Evolutionary conservation across 2,888 invertebrate genomes (phyloP).

Genomic region (Andrena marginata): DNA sequence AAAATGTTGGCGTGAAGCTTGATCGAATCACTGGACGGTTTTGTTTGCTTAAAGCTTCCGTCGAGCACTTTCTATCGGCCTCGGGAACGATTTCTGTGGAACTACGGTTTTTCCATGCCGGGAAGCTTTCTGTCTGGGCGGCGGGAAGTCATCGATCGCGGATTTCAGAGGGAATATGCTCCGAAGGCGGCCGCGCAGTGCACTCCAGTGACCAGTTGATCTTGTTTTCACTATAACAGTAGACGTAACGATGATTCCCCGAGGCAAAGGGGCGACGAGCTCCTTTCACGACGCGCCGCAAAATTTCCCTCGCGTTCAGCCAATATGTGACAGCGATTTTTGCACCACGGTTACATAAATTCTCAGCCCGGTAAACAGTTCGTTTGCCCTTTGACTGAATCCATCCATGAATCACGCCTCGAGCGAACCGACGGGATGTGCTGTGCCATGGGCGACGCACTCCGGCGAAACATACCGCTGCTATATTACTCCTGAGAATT

Average conservation of each 20-base stretch:
- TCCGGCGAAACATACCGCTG: slow-evolving; percentile 28
- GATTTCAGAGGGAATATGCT: no score
- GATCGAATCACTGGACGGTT: not conserved
- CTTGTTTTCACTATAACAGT: no score
- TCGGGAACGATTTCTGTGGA: not conserved
- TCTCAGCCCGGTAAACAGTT: slow-evolving; percentile 51
- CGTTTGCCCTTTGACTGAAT: slow-evolving; percentile 51
- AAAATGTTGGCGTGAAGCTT: slow-evolving; percentile 6
- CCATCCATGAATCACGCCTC: slow-evolving; percentile 40
- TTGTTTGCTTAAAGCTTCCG: not conserved
- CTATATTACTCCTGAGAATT: slow-evolving; percentile 43
- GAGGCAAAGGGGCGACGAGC: not conserved
- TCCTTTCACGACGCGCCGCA: not conserved
- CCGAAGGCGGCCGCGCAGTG: no score
- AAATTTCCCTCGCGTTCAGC: not conserved
- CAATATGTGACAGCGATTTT: not conserved
- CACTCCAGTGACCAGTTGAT: no score
- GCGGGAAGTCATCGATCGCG: no score
- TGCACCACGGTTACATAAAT: slow-evolving; percentile 28
- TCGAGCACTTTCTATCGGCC: not conserved
- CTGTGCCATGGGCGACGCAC: slow-evolving; percentile 33
- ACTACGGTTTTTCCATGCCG: not conserved
- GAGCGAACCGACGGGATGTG: slow-evolving; percentile 34
- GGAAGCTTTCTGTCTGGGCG: not conserved
- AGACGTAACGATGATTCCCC: not conserved